These are phyloP conservation scores for Mesocentrotus franciscanus DNA, from an alignment of 53 echinoderm and acorn worm genomes.

Conservation along the genomic window DNA sequence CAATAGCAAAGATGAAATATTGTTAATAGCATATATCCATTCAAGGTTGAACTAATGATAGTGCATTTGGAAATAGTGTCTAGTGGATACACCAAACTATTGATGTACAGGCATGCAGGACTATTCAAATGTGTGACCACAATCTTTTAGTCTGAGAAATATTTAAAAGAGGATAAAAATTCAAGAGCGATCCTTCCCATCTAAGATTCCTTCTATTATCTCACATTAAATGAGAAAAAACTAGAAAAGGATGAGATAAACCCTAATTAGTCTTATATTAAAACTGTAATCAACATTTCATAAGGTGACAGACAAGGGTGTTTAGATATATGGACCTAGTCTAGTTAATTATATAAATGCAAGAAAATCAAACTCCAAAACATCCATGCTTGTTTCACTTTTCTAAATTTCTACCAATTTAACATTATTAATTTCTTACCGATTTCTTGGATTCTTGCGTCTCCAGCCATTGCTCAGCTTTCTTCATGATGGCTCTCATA, in stretches of 20 bases:
- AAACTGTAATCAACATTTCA: too few species aligned
- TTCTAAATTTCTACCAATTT: neutral
- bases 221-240: too few species aligned
- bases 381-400: neutral
- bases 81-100: neutral
- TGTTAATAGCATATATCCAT: neutral
- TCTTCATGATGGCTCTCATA: slow-evolving; percentile 98
- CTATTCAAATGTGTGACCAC: too few species aligned
- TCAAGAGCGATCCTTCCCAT: neutral
- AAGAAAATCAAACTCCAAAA: neutral
- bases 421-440: neutral
- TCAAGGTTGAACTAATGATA: neutral
- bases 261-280: too few species aligned
- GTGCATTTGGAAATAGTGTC: neutral
- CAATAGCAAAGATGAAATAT: neutral
- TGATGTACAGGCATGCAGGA: too few species aligned
- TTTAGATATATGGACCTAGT: too few species aligned
- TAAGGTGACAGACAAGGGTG: too few species aligned
- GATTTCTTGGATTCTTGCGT: slow-evolving; percentile 63
- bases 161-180: too few species aligned
- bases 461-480: slow-evolving; percentile 82
- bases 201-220: too few species aligned
- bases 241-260: too few species aligned
- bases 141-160: too few species aligned
- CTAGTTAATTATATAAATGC: too few species aligned